Conservation (phyloP, 2,113 vertebrate genomes). For the Trochalopteron elliotii region DNA sequence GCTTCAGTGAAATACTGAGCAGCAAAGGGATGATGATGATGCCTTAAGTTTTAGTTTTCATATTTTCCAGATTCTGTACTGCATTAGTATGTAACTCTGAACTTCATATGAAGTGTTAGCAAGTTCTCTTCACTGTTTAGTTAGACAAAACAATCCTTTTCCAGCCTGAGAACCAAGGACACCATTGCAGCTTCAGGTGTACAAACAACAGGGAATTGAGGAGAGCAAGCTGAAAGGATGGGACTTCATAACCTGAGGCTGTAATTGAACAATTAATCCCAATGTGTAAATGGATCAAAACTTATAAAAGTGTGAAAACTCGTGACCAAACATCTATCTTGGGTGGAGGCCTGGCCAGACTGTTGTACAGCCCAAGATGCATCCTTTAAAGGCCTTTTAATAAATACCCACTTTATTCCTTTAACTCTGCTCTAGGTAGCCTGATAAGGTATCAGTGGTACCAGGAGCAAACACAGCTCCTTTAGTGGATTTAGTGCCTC, state of each 20-base stretch:
- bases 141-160: not conserved
- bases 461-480: not conserved
- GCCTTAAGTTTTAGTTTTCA: not conserved
- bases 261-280: not conserved
- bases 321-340: not conserved
- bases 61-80: not conserved
- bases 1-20: rapidly evolving
- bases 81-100: not conserved
- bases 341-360: not conserved
- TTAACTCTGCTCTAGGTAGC: not conserved
- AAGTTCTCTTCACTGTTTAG: not conserved
- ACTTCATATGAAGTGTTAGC: not conserved
- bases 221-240: not conserved
- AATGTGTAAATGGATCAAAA: not conserved
- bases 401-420: not conserved
- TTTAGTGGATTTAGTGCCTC: not conserved
- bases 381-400: not conserved
- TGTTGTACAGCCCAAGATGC: not conserved
- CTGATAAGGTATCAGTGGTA: not conserved
- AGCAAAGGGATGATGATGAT: not conserved
- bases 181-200: not conserved
- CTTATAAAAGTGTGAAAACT: not conserved
- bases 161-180: not conserved
- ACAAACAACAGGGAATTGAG: not conserved
- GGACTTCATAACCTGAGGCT: not conserved